Evolutionary conservation across 1,140 invertebrate species (phyloP).

Genomic region (Oreohelix idahoensis): DNA sequence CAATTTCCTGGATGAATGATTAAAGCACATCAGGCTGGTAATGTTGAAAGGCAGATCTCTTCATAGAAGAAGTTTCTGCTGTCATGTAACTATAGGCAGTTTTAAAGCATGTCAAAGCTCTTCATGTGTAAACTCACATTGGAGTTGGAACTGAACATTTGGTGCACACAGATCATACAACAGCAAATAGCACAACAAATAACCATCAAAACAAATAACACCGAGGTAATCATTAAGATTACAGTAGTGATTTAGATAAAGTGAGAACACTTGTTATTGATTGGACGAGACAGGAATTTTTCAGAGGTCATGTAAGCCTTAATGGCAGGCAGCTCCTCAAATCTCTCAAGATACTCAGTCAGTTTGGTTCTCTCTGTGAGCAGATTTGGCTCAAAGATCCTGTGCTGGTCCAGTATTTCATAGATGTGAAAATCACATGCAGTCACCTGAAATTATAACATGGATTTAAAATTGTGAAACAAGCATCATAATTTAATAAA

Average conservation of each 20-base stretch:
- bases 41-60: too few species aligned
- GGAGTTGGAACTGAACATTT: too few species aligned
- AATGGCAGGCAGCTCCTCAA: constrained; percentile 54
- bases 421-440: constrained; percentile 63
- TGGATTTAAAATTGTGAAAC: neutral
- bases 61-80: too few species aligned
- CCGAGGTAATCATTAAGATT: neutral
- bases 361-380: constrained; percentile 52
- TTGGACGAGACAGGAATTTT: constrained; percentile 47
- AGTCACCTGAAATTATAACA: constrained; percentile 51
- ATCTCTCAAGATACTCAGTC: constrained; percentile 46
- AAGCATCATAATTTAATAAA: too few species aligned
- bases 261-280: constrained; percentile 58
- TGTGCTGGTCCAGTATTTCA: constrained; percentile 59
- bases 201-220: too few species aligned
- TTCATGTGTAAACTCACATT: too few species aligned
- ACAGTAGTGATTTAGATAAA: constrained; percentile 32
- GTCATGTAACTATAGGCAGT: too few species aligned
- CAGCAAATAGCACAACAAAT: too few species aligned
- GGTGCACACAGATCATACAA: too few species aligned
- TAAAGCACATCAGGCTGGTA: too few species aligned
- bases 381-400: constrained; percentile 50
- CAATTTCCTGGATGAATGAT: too few species aligned
- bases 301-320: constrained; percentile 51
- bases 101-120: too few species aligned